Conservation (phyloP, 1,140 invertebrate genomes). For the Drosophila truncata region DNA sequence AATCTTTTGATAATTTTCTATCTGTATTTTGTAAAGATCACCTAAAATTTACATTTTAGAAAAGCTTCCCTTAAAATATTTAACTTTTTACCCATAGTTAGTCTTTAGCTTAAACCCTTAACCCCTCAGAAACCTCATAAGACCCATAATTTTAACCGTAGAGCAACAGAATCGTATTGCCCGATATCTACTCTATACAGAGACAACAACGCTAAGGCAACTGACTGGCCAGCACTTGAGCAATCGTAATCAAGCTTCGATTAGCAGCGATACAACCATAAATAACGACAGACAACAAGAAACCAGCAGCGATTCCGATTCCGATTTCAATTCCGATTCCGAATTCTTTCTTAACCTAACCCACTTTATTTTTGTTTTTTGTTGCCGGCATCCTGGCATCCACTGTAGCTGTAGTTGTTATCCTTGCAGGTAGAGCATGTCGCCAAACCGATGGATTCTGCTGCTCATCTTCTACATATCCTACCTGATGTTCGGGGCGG, state of each 20-base stretch:
- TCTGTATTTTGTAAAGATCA: no score
- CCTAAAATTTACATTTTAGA: no score
- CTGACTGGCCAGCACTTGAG: constrained; percentile 50
- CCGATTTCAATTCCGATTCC: constrained; percentile 1
- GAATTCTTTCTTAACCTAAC: not conserved
- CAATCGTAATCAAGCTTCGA: constrained; percentile 75
- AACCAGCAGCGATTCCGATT: constrained; percentile 11
- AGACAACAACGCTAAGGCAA: constrained; percentile 50
- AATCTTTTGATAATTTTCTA: no score
- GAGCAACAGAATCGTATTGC: constrained; percentile 2
- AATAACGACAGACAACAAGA: constrained; percentile 59
- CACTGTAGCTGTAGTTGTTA: constrained; percentile 2
- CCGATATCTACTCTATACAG: constrained; percentile 25
- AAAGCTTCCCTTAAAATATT: not conserved
- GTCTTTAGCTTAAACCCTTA: not conserved
- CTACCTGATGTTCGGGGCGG: constrained; percentile 91
- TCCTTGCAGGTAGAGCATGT: constrained; percentile 87
- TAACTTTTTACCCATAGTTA: not conserved
- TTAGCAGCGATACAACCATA: constrained; percentile 71
- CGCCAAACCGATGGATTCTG: constrained; percentile 92
- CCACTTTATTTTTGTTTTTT: not conserved
- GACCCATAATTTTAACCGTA: not conserved
- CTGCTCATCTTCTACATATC: constrained; percentile 91
- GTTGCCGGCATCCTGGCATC: not conserved
- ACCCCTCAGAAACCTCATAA: constrained; percentile 8